Conservation (phyloP, 2,888 invertebrate species). For the Macropis europaea region DNA sequence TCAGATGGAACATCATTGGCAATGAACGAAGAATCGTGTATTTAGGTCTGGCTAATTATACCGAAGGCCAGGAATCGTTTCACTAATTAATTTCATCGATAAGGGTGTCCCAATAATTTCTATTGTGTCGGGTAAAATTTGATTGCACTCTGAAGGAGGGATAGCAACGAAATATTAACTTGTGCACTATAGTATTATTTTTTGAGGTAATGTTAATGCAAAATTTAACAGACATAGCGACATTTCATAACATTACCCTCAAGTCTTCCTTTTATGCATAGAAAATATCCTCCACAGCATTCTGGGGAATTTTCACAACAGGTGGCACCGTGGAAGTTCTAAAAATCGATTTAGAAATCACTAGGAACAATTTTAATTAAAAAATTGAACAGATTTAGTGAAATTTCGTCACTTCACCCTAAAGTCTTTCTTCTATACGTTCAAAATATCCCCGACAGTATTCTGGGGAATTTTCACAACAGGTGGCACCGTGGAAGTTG, state of each 20-base stretch:
- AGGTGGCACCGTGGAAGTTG: too few species aligned
- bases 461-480: too few species aligned
- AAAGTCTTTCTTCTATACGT: too few species aligned
- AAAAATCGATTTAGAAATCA: too few species aligned
- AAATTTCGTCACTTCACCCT: too few species aligned
- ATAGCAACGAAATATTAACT: too few species aligned
- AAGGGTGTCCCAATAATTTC: not conserved
- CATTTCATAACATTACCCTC: not conserved
- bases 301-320: not conserved
- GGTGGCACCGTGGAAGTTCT: not conserved
- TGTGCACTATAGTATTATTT: too few species aligned
- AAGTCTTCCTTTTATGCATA: slow-evolving; percentile 23
- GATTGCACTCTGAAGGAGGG: not conserved
- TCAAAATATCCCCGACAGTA: too few species aligned
- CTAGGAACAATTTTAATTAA: too few species aligned
- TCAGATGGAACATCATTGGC: slow-evolving; percentile 20
- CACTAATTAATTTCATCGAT: not conserved
- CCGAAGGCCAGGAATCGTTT: not conserved
- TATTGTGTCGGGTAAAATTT: not conserved
- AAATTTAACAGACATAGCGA: slow-evolving; percentile 20
- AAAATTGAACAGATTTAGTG: too few species aligned
- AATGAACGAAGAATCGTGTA: not conserved
- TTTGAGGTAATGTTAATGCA: too few species aligned
- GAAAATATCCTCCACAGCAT: not conserved
- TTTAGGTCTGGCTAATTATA: slow-evolving; percentile 5